Percentiles rank a stretch among this genome's conserved stretches.
Conservation (phyloP, 1,140 invertebrate genomes). For the Drosophila ficusphila region DNA sequence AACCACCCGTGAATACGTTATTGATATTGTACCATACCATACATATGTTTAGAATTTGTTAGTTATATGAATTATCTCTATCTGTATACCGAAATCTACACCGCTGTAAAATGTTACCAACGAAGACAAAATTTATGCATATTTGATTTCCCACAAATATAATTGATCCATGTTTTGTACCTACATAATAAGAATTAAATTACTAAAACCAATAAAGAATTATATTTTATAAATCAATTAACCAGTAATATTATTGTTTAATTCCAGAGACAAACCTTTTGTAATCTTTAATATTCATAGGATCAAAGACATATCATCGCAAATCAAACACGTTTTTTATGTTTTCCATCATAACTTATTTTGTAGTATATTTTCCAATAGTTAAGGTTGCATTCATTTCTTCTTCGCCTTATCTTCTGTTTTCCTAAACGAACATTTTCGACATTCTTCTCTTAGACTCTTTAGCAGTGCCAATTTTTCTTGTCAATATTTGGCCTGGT, state of each 20-base stretch:
- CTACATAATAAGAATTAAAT: slow-evolving; percentile 30
- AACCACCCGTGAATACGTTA: slow-evolving; percentile 20
- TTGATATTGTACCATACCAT: slow-evolving; percentile 35
- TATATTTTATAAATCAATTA: slow-evolving; percentile 37
- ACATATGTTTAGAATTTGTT: slow-evolving; percentile 16
- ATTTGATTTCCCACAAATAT: slow-evolving; percentile 35
- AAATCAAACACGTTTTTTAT: slow-evolving; percentile 54
- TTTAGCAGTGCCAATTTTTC: slow-evolving; percentile 50
- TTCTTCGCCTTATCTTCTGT: slow-evolving; percentile 38
- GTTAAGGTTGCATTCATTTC: slow-evolving; percentile 69
- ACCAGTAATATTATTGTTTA: neutral
- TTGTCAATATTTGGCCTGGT: neutral
- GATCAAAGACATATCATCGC: neutral
- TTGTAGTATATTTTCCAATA: slow-evolving; percentile 75
- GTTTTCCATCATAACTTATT: slow-evolving; percentile 71
- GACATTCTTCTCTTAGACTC: slow-evolving; percentile 58
- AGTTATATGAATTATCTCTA: slow-evolving; percentile 22
- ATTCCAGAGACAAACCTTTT: neutral
- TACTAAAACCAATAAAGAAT: slow-evolving; percentile 38
- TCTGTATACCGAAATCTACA: slow-evolving; percentile 26
- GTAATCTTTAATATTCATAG: no score
- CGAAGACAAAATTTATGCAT: slow-evolving; percentile 38
- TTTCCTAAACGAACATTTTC: slow-evolving; percentile 42
- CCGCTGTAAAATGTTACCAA: slow-evolving; percentile 73
- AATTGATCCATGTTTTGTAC: slow-evolving; percentile 67